phyloP scores from a whole-genome alignment of 2,113 vertebrate genomes.

The Parotia lawesii region DNA sequence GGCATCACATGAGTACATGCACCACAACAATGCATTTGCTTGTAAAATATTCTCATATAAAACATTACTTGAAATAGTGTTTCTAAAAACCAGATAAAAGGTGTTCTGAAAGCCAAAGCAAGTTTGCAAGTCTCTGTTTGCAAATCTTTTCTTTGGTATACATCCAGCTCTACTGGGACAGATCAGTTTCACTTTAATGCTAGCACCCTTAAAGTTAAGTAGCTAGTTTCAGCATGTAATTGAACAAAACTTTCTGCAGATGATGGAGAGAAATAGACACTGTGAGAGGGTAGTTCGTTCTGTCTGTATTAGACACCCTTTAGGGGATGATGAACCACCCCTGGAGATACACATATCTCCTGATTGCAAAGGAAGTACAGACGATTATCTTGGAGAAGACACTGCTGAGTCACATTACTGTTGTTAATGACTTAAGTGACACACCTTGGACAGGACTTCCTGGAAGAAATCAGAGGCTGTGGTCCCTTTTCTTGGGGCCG shows the following conservation, averaged over 20 bases:
- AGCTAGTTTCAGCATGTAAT: background rate
- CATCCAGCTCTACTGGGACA: background rate
- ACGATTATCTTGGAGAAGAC: background rate
- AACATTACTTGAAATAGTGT: background rate
- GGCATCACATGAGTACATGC: background rate
- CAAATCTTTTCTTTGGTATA: constrained; percentile 20
- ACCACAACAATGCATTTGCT: background rate
- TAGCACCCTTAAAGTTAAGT: background rate
- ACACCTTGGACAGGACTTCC: background rate
- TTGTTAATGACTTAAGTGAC: background rate
- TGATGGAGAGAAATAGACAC: background rate
- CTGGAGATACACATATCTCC: background rate
- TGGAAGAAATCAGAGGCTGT: background rate
- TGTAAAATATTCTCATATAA: background rate
- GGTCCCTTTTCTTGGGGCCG: background rate
- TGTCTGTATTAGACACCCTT: background rate
- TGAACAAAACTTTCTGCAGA: background rate
- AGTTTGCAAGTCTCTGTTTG: background rate
- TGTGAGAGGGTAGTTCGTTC: background rate
- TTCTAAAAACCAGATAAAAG: constrained; percentile 14
- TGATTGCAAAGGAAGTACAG: background rate
- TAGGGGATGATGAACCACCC: background rate
- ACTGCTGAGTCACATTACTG: background rate
- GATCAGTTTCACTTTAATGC: background rate
- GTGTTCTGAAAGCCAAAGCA: background rate